Base-by-base conservation (phyloP, 2,888 invertebrate species). In the Drosophila ezoana region DNA sequence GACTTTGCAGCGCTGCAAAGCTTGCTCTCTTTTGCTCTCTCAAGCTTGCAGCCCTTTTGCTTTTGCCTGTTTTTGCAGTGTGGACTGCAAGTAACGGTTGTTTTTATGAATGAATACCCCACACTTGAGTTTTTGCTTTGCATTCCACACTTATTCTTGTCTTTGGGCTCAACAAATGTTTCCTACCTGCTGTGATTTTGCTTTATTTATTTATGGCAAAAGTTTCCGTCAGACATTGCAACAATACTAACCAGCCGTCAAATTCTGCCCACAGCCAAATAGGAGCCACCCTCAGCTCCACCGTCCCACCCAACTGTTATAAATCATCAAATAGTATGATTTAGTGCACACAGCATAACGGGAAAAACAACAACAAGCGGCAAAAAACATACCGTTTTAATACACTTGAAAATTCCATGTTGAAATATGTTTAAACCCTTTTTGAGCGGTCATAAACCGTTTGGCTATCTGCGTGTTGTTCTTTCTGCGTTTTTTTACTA, bases 311-410 rank as follows among this genome's bases (percentile, higher is more conserved):
- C 28, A 16, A 40, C 38, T 41, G 69, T 63, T 69, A 85, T 88
- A 85, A 88, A 85, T 87, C 89, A 87, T 69, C 56, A 54, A 73
- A 73, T 68, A 53, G 38, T 63, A 72, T 80, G 86, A 86, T 79
- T 76, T 87, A 87, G 65, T 75, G 66, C 60, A 59, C 58, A 57
- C 43, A 64, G 59, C 18, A 9, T 49, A 44, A 48, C 48, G 4
- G 35, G 11, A 67, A 49, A 16, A 54, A 23, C 9, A 40, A 33
- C 20, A 63, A 14, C 38, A 57, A 33, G 16, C 1, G n/a, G 41
- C 9, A 5, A 32, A 37, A 43, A 65, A 54, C 59, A 59, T 37
- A 32, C 43, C 61, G 48, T 76, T 81, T 73, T 76, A 72, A 87
- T 84, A 74, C 64, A 74, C 64, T 62, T 45, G 57, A 56, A 59